Percentiles rank a stretch among this genome's conserved stretches.
phyloP scores from a whole-genome alignment of 2,888 invertebrate genomes.

The Leucoma salicis region DNA sequence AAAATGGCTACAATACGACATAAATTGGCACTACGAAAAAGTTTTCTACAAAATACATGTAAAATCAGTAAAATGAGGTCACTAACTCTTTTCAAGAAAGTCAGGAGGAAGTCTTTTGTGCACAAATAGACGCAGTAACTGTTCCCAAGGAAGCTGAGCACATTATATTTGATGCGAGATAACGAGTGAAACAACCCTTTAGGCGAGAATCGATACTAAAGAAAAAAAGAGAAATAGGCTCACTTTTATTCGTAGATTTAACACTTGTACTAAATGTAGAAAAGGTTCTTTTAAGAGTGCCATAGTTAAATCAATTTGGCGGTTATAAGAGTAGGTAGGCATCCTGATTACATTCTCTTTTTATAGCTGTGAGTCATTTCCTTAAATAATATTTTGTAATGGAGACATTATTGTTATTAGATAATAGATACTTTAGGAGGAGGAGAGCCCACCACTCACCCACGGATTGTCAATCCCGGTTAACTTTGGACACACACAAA shows the following conservation, averaged over 20 bases:
- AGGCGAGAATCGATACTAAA: slow-evolving; percentile 31
- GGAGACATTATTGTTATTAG: no score
- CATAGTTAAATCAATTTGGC: slow-evolving; percentile 58
- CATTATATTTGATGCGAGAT: slow-evolving; percentile 35
- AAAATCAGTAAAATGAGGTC: slow-evolving; percentile 14
- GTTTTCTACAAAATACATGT: slow-evolving; percentile 15
- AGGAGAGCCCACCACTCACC: no score
- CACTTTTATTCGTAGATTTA: slow-evolving; percentile 24
- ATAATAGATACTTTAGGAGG: no score
- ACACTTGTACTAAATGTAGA: slow-evolving; percentile 32
- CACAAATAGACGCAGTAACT: slow-evolving; percentile 10
- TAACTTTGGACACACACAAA: no score
- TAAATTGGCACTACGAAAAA: slow-evolving; percentile 17
- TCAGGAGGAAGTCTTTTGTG: slow-evolving; percentile 16
- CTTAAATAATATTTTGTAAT: no score
- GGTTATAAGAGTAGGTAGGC: no score
- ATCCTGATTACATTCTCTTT: no score
- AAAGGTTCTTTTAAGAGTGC: slow-evolving; percentile 35
- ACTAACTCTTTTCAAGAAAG: slow-evolving; percentile 13
- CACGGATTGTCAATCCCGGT: no score
- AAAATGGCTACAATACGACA: no score
- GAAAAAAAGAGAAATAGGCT: slow-evolving; percentile 22
- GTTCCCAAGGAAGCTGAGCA: slow-evolving; percentile 19
- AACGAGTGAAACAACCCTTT: slow-evolving; percentile 35
- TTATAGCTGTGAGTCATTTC: no score